phyloP scores from a whole-genome alignment of 2,797 vertebrate species.

The Pelodytes ibericus region DNA sequence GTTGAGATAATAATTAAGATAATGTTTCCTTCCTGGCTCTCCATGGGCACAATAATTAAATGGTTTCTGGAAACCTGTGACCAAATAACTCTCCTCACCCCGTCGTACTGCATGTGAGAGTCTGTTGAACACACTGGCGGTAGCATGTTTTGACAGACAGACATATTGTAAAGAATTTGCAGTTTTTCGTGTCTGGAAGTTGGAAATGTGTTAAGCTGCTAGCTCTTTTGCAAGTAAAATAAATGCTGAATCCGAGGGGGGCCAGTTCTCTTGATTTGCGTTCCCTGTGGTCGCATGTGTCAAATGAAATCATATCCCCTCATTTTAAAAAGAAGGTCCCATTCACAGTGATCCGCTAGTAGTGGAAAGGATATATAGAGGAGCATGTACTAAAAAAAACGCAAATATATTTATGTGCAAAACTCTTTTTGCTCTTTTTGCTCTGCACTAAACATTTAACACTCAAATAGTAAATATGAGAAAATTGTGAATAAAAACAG shows the following conservation, averaged over 20 bases:
- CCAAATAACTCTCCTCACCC: no score
- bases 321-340: neutral
- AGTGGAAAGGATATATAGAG: no score
- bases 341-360: no score
- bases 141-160: constrained; percentile 22
- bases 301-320: constrained; percentile 30
- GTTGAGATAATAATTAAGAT: constrained; percentile 11
- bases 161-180: constrained; percentile 10
- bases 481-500: no score
- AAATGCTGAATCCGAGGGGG: neutral
- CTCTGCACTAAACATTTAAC: no score
- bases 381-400: no score
- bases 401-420: no score
- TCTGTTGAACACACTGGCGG: constrained; percentile 8
- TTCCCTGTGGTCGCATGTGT: constrained; percentile 21
- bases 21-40: constrained; percentile 9
- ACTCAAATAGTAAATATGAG: no score
- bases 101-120: no score
- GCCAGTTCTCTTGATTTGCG: neutral
- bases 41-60: neutral
- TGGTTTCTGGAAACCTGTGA: neutral
- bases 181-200: constrained; percentile 34
- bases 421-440: no score
- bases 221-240: constrained; percentile 30
- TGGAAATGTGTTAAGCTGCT: constrained; percentile 43